These are phyloP conservation scores for Sisyra nigra DNA, from an alignment of 2,888 invertebrate species.

Conservation along the genomic window DNA sequence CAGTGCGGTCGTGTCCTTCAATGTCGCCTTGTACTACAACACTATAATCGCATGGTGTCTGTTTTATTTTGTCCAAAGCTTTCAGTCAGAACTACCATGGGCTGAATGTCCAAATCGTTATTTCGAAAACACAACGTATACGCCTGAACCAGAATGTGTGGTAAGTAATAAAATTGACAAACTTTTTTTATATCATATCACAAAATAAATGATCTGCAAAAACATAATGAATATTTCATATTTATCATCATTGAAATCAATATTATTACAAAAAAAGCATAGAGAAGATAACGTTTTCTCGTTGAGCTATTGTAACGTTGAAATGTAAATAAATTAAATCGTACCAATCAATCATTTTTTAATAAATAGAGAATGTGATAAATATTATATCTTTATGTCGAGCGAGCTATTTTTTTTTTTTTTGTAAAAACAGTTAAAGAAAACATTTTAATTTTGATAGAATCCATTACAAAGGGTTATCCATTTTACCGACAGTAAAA, in stretches of 20 bases:
- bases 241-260: not conserved
- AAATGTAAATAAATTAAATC: too few species aligned
- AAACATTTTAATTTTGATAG: too few species aligned
- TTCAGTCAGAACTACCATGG: constrained; percentile 85
- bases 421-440: too few species aligned
- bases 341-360: too few species aligned
- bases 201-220: not conserved
- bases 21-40: constrained; percentile 93
- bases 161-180: constrained; percentile 32
- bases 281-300: not conserved
- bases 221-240: not conserved
- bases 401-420: too few species aligned
- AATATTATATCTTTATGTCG: too few species aligned
- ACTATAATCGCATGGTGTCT: constrained; percentile 97
- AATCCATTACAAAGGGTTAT: too few species aligned
- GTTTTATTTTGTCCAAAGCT: constrained; percentile 87
- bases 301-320: not conserved
- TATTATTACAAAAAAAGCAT: not conserved
- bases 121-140: constrained; percentile 63
- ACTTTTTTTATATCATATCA: not conserved
- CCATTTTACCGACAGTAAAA: too few species aligned
- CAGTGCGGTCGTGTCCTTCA: constrained; percentile 89
- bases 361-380: too few species aligned
- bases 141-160: constrained; percentile 64
- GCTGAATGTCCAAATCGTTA: constrained; percentile 75